Evolutionary conservation across 2,888 invertebrate genomes (phyloP).

Genomic region (Elgonia sp.): DNA sequence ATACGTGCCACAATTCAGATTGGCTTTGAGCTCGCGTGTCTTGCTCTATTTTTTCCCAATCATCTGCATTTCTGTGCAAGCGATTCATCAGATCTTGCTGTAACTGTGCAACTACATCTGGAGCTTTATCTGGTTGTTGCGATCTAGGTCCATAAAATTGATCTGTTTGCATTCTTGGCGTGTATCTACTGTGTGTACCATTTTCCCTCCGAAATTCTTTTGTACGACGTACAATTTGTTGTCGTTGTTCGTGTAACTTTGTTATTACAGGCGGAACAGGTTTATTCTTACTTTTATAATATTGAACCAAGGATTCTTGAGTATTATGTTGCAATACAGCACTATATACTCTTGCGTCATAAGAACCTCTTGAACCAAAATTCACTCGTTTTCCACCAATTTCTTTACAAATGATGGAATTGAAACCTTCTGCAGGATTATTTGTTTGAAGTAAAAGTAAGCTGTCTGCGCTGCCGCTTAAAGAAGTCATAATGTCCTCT

Average conservation of each 20-base stretch:
- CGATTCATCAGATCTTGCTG: not conserved
- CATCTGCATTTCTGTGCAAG: slow-evolving; percentile 6
- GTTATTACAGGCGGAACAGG: not conserved
- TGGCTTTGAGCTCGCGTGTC: slow-evolving; percentile 24
- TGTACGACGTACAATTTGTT: not conserved
- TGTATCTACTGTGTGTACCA: not conserved
- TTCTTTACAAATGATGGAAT: slow-evolving; percentile 41
- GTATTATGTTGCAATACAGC: slow-evolving; percentile 1
- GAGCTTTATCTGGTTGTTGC: no score
- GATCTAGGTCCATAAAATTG: no score
- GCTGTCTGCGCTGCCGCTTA: not conserved
- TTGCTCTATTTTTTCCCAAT: not conserved
- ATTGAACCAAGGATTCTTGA: not conserved
- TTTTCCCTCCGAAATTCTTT: not conserved
- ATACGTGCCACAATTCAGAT: no score
- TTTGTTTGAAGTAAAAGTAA: slow-evolving; percentile 19
- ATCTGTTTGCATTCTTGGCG: not conserved
- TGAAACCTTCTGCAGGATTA: slow-evolving; percentile 36
- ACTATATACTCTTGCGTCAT: not conserved
- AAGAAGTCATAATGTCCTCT: not conserved
- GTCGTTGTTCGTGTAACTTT: not conserved
- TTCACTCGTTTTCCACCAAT: slow-evolving; percentile 50
- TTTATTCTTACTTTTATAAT: not conserved
- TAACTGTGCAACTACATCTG: not conserved
- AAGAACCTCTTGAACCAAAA: slow-evolving; percentile 18